Base-by-base conservation (phyloP, 2,797 vertebrate genomes). In the Girardinus metallicus region DNA sequence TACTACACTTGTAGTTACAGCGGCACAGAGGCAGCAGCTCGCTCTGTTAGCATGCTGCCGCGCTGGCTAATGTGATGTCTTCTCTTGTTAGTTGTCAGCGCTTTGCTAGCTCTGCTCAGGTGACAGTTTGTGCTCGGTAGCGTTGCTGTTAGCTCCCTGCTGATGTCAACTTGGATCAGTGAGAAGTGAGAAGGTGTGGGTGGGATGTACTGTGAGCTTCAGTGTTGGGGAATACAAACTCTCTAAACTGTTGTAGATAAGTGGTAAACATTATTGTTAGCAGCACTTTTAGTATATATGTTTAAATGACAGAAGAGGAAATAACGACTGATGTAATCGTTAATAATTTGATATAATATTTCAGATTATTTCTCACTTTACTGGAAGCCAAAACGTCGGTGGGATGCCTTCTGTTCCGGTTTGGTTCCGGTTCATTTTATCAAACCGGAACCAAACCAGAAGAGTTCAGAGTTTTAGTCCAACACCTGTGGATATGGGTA, bases 1-100 rank as follows among this genome's bases (percentile, higher is more conserved):
- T 78, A 57, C 84, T 80, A 90, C 91, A 92, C 90, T 90, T 93
- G 90, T 89, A 91, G 90, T 91, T 85, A 88, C 85, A 85, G 41
- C 57, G 16, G 77, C 23, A 16, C 86, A 62, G 75, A 83, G 62
- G 81, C 75, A 2, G 62, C 73, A 5, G n/a, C 71, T 12, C 29
- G 39, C 84, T 80, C 78, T 5, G 85, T 79, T 70, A 79, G 79
- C 81, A 6, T 9, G 73, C 83, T 7, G 77, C 75, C 29, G 26
- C 9, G 21, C 66, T 29, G 26, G 77, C 83, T 90, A 87, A 91
- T 83, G 86, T 78, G 86, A 89, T 86, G 93, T 93, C 92, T 93
- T 86, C 87, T 90, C 93, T 87, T 76, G 88, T 94, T 91, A 91
- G 86, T 85, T 80, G 87, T 92, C 92, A 91, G 1, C 0, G 51